A percentile compares a stretch with the other conserved stretches of the same genome.
These are phyloP conservation scores for Drosophila truncata DNA, from an alignment of 1,140 invertebrate genomes.

Conservation along the genomic window DNA sequence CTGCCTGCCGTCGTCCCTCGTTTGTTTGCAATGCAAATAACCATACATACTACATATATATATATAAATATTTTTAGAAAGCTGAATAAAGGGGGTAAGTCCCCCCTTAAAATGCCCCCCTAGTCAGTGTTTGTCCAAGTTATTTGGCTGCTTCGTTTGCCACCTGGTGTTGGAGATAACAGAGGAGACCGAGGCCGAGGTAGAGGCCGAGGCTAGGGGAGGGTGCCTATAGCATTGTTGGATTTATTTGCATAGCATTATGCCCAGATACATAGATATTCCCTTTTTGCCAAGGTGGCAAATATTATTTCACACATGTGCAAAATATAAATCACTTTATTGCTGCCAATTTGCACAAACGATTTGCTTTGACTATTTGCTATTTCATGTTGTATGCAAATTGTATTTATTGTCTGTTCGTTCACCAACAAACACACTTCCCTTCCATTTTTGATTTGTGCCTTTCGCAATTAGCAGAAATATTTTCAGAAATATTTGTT, in stretches of 20 bases:
- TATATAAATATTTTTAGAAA: constrained; percentile 65
- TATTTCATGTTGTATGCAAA: constrained; percentile 53
- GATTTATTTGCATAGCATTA: constrained; percentile 80
- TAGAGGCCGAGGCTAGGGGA: background rate
- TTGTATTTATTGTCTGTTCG: constrained; percentile 60
- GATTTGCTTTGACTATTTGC: constrained; percentile 64
- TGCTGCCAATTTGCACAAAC: constrained; percentile 79
- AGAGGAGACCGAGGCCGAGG: background rate
- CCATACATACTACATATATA: background rate
- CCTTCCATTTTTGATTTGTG: constrained; percentile 58
- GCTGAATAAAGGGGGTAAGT: constrained; percentile 30
- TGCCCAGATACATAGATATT: constrained; percentile 26
- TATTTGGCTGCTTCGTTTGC: constrained; percentile 66
- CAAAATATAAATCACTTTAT: constrained; percentile 81
- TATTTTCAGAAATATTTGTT: constrained; percentile 35
- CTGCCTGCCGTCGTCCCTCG: constrained; percentile 8
- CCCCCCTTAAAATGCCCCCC: constrained; percentile 1
- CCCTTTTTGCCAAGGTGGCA: constrained; percentile 40
- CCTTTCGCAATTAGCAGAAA: constrained; percentile 52
- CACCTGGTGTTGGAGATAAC: constrained; percentile 54
- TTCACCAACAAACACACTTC: constrained; percentile 13
- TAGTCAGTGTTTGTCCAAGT: constrained; percentile 64
- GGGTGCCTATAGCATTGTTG: constrained; percentile 32
- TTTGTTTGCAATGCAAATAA: constrained; percentile 73
- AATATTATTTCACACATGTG: constrained; percentile 58